phyloP scores from a whole-genome alignment of 2,797 vertebrate species.

The Rhynchotus rufescens region DNA sequence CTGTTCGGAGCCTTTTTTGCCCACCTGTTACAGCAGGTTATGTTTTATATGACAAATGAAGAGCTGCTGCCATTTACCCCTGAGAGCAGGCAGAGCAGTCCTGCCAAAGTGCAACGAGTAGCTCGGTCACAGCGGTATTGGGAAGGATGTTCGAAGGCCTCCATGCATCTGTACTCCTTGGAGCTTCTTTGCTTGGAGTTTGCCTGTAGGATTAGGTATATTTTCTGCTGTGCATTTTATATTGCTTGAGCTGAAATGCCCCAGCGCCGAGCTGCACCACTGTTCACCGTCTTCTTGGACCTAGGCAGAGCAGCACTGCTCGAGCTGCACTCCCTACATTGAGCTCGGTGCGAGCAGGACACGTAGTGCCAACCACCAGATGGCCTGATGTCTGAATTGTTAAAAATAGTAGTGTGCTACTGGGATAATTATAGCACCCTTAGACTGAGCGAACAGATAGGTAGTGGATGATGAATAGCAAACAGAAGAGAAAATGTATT shows the following conservation, averaged over 20 bases:
- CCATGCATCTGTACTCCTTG: rapidly evolving
- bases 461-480: background rate
- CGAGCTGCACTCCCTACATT: background rate
- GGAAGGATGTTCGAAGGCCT: background rate
- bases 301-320: background rate
- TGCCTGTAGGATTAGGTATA: background rate
- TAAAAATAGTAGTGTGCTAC: conserved; percentile 53
- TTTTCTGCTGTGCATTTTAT: background rate
- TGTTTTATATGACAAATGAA: background rate
- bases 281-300: background rate
- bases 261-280: background rate
- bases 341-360: background rate
- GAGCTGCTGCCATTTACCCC: background rate
- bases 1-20: background rate
- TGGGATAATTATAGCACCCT: conserved; percentile 55
- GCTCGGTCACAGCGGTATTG: background rate
- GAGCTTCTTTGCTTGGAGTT: background rate
- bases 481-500: background rate
- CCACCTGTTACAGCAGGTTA: background rate
- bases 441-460: background rate
- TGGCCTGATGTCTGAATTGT: background rate
- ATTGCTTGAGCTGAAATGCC: background rate
- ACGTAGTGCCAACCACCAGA: background rate
- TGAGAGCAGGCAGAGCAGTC: background rate
- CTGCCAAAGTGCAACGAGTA: background rate